Evolutionary conservation across 2,888 invertebrate genomes (phyloP).

Genomic region (Macropis europaea): DNA sequence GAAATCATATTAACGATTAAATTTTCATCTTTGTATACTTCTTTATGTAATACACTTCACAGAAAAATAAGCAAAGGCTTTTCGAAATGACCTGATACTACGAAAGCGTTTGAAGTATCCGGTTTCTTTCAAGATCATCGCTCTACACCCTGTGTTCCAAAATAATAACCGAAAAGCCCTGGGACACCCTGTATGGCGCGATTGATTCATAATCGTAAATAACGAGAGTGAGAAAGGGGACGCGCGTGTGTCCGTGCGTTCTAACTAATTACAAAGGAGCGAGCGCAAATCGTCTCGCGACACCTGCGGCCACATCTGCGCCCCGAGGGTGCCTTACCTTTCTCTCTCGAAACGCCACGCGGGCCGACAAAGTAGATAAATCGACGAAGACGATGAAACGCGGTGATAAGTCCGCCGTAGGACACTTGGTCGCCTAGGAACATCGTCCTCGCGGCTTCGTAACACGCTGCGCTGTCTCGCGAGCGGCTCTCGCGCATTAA

Average conservation of each 20-base stretch:
- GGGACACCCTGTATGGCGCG: too few relatives aligned
- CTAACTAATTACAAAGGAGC: conserved; percentile 37
- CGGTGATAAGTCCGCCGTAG: conserved; percentile 34
- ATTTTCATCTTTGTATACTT: too few relatives aligned
- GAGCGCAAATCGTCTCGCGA: conserved; percentile 35
- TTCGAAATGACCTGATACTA: too few relatives aligned
- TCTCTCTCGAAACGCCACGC: conserved; percentile 11
- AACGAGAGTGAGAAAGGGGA: background rate
- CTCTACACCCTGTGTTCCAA: too few relatives aligned
- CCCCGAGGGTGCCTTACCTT: conserved; percentile 23
- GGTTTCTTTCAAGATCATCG: too few relatives aligned
- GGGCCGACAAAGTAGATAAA: conserved; percentile 58
- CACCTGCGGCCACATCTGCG: conserved; percentile 42
- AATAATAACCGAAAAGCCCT: too few relatives aligned
- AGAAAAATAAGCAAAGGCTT: too few relatives aligned
- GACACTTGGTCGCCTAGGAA: conserved; percentile 19
- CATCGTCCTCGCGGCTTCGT: conserved; percentile 35
- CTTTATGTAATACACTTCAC: too few relatives aligned
- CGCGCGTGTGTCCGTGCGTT: background rate
- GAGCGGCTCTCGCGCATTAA: conserved; percentile 57
- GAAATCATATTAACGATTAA: too few relatives aligned
- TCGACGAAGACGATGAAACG: conserved; percentile 37
- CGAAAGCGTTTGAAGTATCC: too few relatives aligned
- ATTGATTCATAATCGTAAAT: conserved; percentile 48
- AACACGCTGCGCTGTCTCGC: conserved; percentile 53